Base-by-base conservation (phyloP, 1,140 invertebrate genomes). In the Philopotamus ludificatus region DNA sequence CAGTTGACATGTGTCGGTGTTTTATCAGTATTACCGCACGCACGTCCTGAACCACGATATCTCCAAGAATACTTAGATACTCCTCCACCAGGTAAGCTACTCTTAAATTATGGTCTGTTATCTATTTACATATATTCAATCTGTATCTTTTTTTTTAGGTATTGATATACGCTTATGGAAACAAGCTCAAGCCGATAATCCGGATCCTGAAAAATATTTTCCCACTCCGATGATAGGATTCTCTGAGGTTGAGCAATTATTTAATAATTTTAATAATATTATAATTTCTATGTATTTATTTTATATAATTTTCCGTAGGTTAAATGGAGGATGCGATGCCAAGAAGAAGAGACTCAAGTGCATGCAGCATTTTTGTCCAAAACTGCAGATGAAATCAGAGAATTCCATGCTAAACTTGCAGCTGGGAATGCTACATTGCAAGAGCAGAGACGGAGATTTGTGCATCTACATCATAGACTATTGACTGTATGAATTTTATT, bases 201-300 rank as follows among this genome's bases (percentile, higher is more conserved):
- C 95, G 0, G 90, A 97, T 79, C 85, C 92, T 7, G 85, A 87
- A 25, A 87, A 89, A 70, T 92, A 95, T 58, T 90, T 97, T 72
- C 95, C 95, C 0, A 90, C 95, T 1, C 93, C 95, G 1, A 91
- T 98, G 76, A 87, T 97, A 67, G 95, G 96, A 0, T 97, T 97
- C 72, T 77, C 76, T 42, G 82, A 84, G 72, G 74, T 84, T 45
- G n/a, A n/a, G n/a, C n/a, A n/a, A n/a, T n/a, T n/a, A n/a, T 39
- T 39, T 39, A 39, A 8, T n/a, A 8, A 39, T 39, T 18, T 7
- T 47, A 16, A 8, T 9, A 47, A 9, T 9, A 7, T 47, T 47
- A n/a, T 47, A 8, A 7, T 47, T 47, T 47, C 9, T 7, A 47
- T 47, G 9, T 8, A 47, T 47, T 47, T 47, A 47, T 47, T 7